Evolutionary conservation across 2,113 vertebrate species (phyloP).

Genomic region (Zootoca vivipara): DNA sequence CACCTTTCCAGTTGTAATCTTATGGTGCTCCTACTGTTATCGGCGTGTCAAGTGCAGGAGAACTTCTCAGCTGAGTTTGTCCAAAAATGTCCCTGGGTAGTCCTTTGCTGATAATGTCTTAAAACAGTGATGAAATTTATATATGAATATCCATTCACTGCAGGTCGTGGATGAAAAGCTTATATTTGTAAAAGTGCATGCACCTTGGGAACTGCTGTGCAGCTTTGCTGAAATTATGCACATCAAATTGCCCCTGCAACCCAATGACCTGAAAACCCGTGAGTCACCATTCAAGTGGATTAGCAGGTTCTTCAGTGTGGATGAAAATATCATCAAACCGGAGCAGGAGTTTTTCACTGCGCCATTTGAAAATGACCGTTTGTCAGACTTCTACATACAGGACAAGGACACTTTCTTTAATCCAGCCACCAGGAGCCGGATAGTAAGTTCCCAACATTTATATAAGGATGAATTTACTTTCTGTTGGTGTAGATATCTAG

Average conservation of each 20-base stretch:
- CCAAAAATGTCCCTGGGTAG: not conserved
- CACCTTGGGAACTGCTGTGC: constrained; percentile 90
- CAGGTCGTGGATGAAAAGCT: constrained; percentile 85
- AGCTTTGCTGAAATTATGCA: constrained; percentile 90
- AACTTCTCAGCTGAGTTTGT: not conserved
- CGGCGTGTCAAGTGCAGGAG: not conserved
- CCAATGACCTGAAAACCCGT: constrained; percentile 79
- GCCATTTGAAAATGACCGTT: constrained; percentile 84
- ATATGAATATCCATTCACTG: constrained; percentile 35
- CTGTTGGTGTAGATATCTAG: not conserved
- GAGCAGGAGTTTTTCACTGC: constrained; percentile 91
- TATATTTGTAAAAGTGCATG: constrained; percentile 89
- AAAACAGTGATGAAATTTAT: too few relatives aligned
- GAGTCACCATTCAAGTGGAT: constrained; percentile 82
- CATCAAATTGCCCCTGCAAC: constrained; percentile 89
- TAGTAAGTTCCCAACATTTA: constrained; percentile 75
- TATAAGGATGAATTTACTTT: not conserved
- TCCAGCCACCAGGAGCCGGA: constrained; percentile 89
- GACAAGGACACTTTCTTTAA: constrained; percentile 89
- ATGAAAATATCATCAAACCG: constrained; percentile 82
- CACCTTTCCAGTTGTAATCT: not conserved
- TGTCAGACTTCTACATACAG: constrained; percentile 82
- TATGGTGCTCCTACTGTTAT: not conserved
- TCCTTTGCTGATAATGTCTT: not conserved
- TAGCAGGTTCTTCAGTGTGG: constrained; percentile 83